phyloP scores from a whole-genome alignment of 2,113 vertebrate genomes.

The Megatriorchis doriae region DNA sequence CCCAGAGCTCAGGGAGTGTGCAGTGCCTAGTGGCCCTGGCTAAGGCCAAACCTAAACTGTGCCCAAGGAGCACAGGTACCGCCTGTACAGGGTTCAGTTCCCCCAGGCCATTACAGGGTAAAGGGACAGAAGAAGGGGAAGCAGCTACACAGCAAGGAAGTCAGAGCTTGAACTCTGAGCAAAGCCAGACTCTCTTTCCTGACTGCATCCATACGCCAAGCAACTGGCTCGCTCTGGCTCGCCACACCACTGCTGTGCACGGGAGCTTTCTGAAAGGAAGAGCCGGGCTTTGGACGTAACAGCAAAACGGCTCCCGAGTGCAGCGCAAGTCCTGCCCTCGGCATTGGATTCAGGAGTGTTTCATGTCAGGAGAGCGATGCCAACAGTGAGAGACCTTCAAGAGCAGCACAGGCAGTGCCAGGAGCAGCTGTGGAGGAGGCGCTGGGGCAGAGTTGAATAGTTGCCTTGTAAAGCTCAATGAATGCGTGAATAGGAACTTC shows the following conservation, averaged over 20 bases:
- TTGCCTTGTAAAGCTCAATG: not conserved
- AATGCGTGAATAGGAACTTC: rapidly evolving
- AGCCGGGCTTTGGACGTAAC: not conserved
- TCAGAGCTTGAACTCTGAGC: not conserved
- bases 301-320: not conserved
- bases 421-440: not conserved
- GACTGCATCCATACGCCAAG: not conserved
- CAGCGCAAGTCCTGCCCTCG: not conserved
- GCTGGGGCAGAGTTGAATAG: not conserved
- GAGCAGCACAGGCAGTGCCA: rapidly evolving
- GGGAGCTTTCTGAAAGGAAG: not conserved
- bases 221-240: not conserved
- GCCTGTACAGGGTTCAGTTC: rapidly evolving
- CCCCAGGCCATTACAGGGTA: not conserved
- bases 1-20: rapidly evolving
- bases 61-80: not conserved
- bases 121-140: not conserved
- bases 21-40: rapidly evolving
- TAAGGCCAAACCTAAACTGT: not conserved
- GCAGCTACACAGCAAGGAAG: not conserved
- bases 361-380: rapidly evolving
- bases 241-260: not conserved
- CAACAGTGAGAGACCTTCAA: rapidly evolving
- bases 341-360: rapidly evolving
- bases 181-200: not conserved